Conservation (phyloP, 2,797 vertebrate species). For the Rhinophrynus dorsalis region DNA sequence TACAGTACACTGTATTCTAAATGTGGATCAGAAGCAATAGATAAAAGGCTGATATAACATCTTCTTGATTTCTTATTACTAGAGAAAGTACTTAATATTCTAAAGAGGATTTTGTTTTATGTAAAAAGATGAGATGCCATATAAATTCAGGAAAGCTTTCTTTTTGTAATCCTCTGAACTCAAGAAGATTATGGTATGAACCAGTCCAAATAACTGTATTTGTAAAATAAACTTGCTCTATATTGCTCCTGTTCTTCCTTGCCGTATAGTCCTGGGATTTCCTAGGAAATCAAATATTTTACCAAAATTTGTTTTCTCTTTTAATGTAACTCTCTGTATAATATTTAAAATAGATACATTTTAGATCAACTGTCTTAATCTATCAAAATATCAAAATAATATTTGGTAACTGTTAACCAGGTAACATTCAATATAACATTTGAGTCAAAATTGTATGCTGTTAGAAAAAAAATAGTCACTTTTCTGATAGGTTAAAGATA, state of each 20-base stretch:
- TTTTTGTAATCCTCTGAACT: slow-evolving; percentile 41
- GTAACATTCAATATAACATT: too few species aligned
- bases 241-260: not conserved
- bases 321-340: not conserved
- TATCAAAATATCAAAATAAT: too few species aligned
- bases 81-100: slow-evolving; percentile 40
- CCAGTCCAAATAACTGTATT: slow-evolving; percentile 39
- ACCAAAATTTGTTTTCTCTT: not conserved
- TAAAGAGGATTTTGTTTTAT: slow-evolving; percentile 29
- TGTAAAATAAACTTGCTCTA: slow-evolving; percentile 33
- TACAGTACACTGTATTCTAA: too few species aligned
- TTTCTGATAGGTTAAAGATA: too few species aligned
- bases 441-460: too few species aligned
- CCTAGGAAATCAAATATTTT: not conserved
- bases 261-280: not conserved
- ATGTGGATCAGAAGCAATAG: too few species aligned
- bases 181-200: slow-evolving; percentile 36
- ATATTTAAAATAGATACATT: too few species aligned
- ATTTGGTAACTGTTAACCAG: too few species aligned
- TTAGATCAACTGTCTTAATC: too few species aligned
- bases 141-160: slow-evolving; percentile 41
- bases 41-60: too few species aligned
- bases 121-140: slow-evolving; percentile 34
- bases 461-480: too few species aligned
- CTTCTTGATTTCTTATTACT: not conserved